Percentiles rank a stretch among this genome's conserved stretches.
Conservation (phyloP, 2,888 invertebrate species). For the Tribolium freemani region DNA sequence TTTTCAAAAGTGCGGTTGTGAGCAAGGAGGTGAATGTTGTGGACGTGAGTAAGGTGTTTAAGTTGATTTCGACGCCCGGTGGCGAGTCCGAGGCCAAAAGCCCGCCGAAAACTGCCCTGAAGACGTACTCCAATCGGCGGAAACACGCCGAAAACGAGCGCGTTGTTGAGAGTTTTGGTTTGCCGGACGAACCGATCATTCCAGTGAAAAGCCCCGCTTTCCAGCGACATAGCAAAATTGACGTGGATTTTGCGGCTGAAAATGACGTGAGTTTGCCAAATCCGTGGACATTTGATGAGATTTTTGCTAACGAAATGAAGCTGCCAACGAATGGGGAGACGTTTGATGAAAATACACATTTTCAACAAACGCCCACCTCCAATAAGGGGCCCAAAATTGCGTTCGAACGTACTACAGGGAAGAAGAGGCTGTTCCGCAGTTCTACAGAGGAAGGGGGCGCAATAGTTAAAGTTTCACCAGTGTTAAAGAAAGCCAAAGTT, state of each 20-base stretch:
- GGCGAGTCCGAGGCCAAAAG: slow-evolving; percentile 42
- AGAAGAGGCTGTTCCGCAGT: background rate
- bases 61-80: slow-evolving; percentile 55
- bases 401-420: background rate
- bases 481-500: background rate
- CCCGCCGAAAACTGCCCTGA: slow-evolving; percentile 45
- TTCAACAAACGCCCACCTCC: too few species aligned
- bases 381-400: too few species aligned
- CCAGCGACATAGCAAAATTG: slow-evolving; percentile 15
- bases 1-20: slow-evolving; percentile 44
- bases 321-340: too few species aligned
- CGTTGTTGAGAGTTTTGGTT: slow-evolving; percentile 59
- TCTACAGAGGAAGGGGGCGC: background rate
- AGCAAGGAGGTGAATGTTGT: slow-evolving; percentile 38
- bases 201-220: slow-evolving; percentile 34
- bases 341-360: background rate
- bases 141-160: slow-evolving; percentile 44
- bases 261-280: slow-evolving; percentile 11
- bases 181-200: slow-evolving; percentile 60
- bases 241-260: background rate
- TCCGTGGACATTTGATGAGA: slow-evolving; percentile 6
- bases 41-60: slow-evolving; percentile 58
- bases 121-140: slow-evolving; percentile 59
- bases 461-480: background rate
- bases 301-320: background rate